Conservation (phyloP, 2,113 vertebrate genomes). For the Cephalophus harveyi region DNA sequence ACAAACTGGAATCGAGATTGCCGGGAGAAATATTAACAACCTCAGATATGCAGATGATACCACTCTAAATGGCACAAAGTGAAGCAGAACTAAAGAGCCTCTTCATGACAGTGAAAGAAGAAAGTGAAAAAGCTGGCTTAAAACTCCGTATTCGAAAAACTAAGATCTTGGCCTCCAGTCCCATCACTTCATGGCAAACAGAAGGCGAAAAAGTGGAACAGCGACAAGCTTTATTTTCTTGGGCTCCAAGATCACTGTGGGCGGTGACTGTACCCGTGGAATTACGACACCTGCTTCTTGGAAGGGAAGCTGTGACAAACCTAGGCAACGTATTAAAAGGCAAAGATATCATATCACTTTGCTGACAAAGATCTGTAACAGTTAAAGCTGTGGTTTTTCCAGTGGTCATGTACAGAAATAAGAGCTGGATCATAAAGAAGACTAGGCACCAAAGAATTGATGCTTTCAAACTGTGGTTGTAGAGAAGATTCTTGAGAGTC, state of each 20-base stretch:
- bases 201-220: neutral
- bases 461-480: neutral
- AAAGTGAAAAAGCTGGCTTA: neutral
- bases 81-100: neutral
- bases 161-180: neutral
- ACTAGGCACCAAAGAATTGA: neutral
- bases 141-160: neutral
- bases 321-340: neutral
- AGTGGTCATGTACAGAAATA: accelerated
- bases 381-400: neutral
- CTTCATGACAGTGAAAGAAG: neutral
- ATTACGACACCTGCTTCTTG: neutral
- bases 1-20: neutral
- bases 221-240: neutral
- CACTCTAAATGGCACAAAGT: neutral
- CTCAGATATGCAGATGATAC: accelerated
- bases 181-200: neutral
- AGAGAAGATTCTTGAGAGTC: neutral
- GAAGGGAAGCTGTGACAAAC: neutral
- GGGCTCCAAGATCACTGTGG: neutral
- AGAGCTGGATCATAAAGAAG: neutral
- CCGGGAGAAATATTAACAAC: neutral
- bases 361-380: neutral
- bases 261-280: neutral
- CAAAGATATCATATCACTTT: neutral